phyloP scores from a whole-genome alignment of 2,113 vertebrate species.

The Oxygymnocypris stewartii region DNA sequence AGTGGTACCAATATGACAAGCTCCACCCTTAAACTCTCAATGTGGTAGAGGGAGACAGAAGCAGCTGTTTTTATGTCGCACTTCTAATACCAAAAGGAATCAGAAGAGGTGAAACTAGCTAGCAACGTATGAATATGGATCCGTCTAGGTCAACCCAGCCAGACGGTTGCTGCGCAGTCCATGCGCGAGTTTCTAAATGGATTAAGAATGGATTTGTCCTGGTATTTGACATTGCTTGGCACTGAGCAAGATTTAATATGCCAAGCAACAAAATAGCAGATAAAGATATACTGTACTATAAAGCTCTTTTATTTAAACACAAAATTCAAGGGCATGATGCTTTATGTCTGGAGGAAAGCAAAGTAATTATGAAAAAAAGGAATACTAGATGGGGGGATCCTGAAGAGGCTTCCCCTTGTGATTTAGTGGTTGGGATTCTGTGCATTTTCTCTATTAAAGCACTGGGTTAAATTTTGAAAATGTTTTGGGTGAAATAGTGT shows the following conservation, averaged over 20 bases:
- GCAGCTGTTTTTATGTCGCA: background rate
- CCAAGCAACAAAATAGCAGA: background rate
- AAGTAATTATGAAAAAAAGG: slow-evolving; percentile 6
- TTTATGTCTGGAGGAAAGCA: background rate
- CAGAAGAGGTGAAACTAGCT: slow-evolving; percentile 14
- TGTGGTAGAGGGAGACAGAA: slow-evolving; percentile 22
- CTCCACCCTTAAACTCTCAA: slow-evolving; percentile 13
- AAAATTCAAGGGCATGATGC: slow-evolving; percentile 8
- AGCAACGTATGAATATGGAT: slow-evolving; percentile 17
- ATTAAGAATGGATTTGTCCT: slow-evolving; percentile 29
- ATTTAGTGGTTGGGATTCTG: background rate
- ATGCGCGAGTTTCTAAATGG: slow-evolving; percentile 13
- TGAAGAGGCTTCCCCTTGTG: background rate
- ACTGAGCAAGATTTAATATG: background rate
- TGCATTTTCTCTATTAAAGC: background rate
- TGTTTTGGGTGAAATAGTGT: background rate
- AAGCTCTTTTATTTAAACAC: slow-evolving; percentile 10
- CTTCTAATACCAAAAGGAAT: background rate
- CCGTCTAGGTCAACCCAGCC: background rate
- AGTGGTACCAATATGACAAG: slow-evolving; percentile 22
- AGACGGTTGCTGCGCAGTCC: background rate
- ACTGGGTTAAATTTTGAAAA: background rate
- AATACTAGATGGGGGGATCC: background rate
- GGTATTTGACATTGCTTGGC: slow-evolving; percentile 35
- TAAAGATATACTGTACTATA: slow-evolving; percentile 9